Evolutionary conservation across 2,113 vertebrate genomes (phyloP), one percentile per base, ranked within the genome.

Genomic region (Halcyon senegalensis): DNA sequence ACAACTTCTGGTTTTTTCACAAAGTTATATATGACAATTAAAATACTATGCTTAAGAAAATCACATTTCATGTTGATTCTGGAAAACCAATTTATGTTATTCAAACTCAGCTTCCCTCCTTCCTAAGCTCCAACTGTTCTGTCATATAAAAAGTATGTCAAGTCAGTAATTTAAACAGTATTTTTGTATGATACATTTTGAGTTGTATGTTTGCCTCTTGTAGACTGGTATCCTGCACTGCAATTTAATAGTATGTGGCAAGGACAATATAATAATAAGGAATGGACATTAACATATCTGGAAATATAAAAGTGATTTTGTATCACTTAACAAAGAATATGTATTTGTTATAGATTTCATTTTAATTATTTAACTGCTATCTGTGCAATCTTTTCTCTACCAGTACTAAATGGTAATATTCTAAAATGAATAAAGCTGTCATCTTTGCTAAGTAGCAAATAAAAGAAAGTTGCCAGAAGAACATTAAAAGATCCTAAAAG

Each of bases 71-170:
- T 82, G 59, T 17, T 87, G 41, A 46, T 96, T 92, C 41, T 73
- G 55, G 63, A 82, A 96, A 73, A 17, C 37, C 94, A 84, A 94
- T 93, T 20, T 64, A 35, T 76, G 31, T 72, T 94, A 79, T 76
- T 94, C 53, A 92, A 21, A 35, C 5, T 24, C 37, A 72, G 39
- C 39, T 93, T 76, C 19, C 55, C 85, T 96, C 82, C 50, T 51
- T 70, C 70, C 41, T 81, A 60, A 89, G 58, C 30, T 94, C 79
- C 85, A 55, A 67, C 56, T 55, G 25, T 75, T 87, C 58, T 91
- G 37, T 79, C 93, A 89, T 30, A 66, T 58, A 94, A 95, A 67
- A 92, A 43, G 56, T 12, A 7, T 51, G 50, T 89, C 84, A 95
- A 76, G 59, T 46, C 93, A 96, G 73, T 73, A 86, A 70, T 81